Base-by-base conservation (phyloP, 2,113 vertebrate genomes). In the Saccopteryx bilineata region DNA sequence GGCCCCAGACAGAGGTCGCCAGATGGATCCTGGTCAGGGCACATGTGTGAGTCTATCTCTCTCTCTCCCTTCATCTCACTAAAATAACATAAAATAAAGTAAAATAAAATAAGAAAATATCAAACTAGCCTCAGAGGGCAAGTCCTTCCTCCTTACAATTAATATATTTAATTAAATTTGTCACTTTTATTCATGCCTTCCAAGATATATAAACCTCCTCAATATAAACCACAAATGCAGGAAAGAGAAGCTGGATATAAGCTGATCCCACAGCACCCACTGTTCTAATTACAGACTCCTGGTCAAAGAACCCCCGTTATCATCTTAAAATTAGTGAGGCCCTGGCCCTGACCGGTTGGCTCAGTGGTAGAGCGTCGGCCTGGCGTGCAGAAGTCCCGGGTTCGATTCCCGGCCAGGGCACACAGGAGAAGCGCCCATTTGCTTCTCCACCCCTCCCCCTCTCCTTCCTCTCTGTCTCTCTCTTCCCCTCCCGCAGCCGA, bases 281-380 rank as follows among this genome's bases (percentile, higher is more conserved):
- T 1, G n/a, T n/a, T 54, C n/a, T 13, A 5, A 0, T 13, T 56
- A 58, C 39, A 71, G 12, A 24, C 1, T 1, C 65, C 6, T 5
- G 24, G n/a, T 54, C 18, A 85, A 33, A 46, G 61, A 54, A 12
- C 7, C 54, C 54, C 33, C 39, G 9, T 17, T 23, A 54, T 13
- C n/a, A 23, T 9, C 61, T 48, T 63, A 75, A 69, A 39, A 28
- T 24, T 2, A 83, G 26, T 0, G 9, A 56, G 65, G 31, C 17
- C 76, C 39, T 39, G 39, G 39, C 39, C 39, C 39, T 39, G 39
- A 39, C 39, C 39, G 39, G 39, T 39, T 39, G 39, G 39, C 39
- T 39, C 39, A 39, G 39, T 39, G 39, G 39, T 39, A 39, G 39
- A 39, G 39, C 39, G 39, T 39, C 39, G 39, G 39, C 39, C 39